Evolutionary conservation across 2,888 invertebrate species (phyloP).

Genomic region (Cerastoderma edule): DNA sequence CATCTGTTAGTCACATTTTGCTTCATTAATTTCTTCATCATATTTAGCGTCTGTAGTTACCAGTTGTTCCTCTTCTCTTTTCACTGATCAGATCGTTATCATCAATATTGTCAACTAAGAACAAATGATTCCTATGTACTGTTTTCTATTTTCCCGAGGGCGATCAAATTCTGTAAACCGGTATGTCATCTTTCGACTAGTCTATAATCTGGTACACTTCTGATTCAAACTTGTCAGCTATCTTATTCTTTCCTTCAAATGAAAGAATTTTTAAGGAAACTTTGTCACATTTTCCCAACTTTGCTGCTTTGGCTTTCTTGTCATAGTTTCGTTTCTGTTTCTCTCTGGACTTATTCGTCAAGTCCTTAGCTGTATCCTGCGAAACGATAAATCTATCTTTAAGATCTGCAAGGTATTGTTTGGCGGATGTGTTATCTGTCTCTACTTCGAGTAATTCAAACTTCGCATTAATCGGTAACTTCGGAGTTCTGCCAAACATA

Average conservation of each 20-base stretch:
- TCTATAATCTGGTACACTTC: neutral
- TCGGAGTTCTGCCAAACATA: conserved; percentile 47
- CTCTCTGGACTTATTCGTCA: neutral
- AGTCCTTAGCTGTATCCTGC: neutral
- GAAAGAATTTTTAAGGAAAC: neutral
- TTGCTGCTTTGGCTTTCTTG: neutral
- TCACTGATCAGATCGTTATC: neutral
- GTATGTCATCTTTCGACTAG: conserved; percentile 3
- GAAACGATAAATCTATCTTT: conserved; percentile 13
- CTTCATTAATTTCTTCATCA: neutral
- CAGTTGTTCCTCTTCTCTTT: neutral
- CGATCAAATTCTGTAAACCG: neutral
- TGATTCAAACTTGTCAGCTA: conserved; percentile 8
- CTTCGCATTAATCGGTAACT: conserved; percentile 42
- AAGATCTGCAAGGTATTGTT: conserved; percentile 23
- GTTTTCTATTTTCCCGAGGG: neutral
- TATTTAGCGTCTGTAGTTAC: neutral
- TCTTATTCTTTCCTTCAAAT: conserved; percentile 15
- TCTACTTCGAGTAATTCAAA: conserved; percentile 22
- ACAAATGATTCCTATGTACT: conserved; percentile 7
- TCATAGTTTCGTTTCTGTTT: conserved; percentile 6
- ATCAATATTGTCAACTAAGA: neutral
- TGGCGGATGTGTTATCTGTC: conserved; percentile 4
- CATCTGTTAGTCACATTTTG: neutral
- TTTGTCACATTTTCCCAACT: neutral